Base-by-base conservation (phyloP, 2,888 invertebrate genomes). In the Callyntrura sp. region DNA sequence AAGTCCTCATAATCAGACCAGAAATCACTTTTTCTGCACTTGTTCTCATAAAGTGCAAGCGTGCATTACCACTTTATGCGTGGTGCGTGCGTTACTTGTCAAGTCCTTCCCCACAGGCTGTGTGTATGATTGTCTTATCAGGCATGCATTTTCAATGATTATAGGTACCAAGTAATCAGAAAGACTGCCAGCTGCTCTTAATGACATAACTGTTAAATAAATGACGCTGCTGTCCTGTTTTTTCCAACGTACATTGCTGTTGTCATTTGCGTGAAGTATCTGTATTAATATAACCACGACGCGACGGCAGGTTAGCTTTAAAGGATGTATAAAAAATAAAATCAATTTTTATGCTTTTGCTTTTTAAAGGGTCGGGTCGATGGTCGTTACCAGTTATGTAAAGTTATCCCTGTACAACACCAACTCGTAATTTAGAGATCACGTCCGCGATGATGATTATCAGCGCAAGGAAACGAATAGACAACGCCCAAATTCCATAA, bases 401-500 rank as follows among this genome's bases (percentile, higher is more conserved):
- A n/a, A n/a, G n/a, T n/a, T 28, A 25, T 28, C n/a, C n/a, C 17
- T 28, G 43, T 43, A 6, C n/a, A 70, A 4, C 0, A 70, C 9
- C 3, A 45, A 73, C 17, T 45, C 20, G 45, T 73, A 73, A 73
- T 73, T 73, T 73, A 23, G 8, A 28, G 51, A 76, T 76, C 48
- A 76, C 48, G 76, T 51, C 51, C 25, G 25, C 17, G 45, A 65
- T 1, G 60, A 8, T 60, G 43, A 35, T 70, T 25, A 51, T 45
- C 70, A 45, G 48, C 35, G 17, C 17, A 70, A 70, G 82, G 68
- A 87, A 88, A 88, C 25, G 73, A 23, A n/a, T 55, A 57, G 88
- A 88, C 88, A 88, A 88, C 88, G 88, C 88, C 88, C 88, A 73
- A 83, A 20, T 48, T 76, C 45, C 43, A 79, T n/a, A 79, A 51